Percentiles rank a stretch among this genome's conserved stretches.
These are phyloP conservation scores for Sylvicola cinctus DNA, from an alignment of 2,888 invertebrate species.

Conservation along the genomic window DNA sequence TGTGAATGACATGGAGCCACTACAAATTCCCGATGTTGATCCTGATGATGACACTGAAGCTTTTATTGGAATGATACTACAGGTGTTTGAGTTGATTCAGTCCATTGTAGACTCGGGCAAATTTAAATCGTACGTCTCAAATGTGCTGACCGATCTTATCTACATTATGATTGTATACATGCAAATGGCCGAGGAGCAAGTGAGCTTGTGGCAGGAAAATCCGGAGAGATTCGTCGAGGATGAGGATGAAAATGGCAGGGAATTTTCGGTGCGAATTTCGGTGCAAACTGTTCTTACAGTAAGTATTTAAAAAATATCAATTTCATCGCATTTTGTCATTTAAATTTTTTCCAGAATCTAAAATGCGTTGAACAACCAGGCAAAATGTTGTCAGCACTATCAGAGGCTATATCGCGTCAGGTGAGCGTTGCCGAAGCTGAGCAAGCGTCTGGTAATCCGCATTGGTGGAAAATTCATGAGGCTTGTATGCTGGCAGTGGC, in stretches of 20 bases:
- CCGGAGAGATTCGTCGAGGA: constrained; percentile 48
- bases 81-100: constrained; percentile 45
- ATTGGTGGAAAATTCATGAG: constrained; percentile 48
- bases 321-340: not conserved
- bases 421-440: constrained; percentile 33
- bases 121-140: constrained; percentile 33
- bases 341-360: constrained; percentile 1
- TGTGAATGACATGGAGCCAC: constrained; percentile 33
- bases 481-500: constrained; percentile 41
- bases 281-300: constrained; percentile 40
- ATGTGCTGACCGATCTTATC: constrained; percentile 37
- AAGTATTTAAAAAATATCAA: constrained; percentile 9
- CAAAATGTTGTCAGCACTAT: constrained; percentile 29
- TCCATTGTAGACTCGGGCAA: constrained; percentile 34
- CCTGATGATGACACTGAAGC: constrained; percentile 36
- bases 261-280: constrained; percentile 39
- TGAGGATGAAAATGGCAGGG: constrained; percentile 39
- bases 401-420: constrained; percentile 35
- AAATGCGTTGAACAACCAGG: constrained; percentile 13
- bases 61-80: constrained; percentile 40
- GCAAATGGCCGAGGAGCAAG: constrained; percentile 48
- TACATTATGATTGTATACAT: constrained; percentile 46
- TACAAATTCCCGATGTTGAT: constrained; percentile 30
- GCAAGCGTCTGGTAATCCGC: constrained; percentile 24
- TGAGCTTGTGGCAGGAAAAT: constrained; percentile 36